Conservation (phyloP, 2,888 invertebrate genomes). For the Polietes domitor region DNA sequence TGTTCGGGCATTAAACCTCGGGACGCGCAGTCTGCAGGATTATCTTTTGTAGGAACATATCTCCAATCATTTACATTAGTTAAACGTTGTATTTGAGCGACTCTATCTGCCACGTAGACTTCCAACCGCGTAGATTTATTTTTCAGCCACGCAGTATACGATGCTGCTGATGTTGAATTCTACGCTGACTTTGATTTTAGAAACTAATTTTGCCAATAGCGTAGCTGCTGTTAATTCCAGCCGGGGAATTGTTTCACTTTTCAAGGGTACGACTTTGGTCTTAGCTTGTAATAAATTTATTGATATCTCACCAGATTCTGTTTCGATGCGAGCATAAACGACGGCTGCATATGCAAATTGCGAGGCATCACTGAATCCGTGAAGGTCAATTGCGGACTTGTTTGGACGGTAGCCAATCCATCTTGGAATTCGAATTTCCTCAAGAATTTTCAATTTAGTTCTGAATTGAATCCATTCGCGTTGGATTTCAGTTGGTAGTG, state of each 20-base stretch:
- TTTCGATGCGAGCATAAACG: constrained; percentile 49
- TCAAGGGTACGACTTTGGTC: constrained; percentile 37
- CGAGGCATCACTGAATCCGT: constrained; percentile 60
- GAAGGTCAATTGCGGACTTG: constrained; percentile 33
- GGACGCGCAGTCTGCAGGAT: no score
- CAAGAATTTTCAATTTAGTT: constrained; percentile 30
- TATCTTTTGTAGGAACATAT: constrained; percentile 32
- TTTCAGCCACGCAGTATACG: constrained; percentile 39
- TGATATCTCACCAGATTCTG: constrained; percentile 16
- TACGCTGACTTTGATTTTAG: constrained; percentile 8
- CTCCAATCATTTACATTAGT: constrained; percentile 26
- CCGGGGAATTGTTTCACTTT: constrained; percentile 32
- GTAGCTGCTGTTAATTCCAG: constrained; percentile 10
- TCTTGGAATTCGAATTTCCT: constrained; percentile 49
- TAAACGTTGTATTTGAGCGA: constrained; percentile 20
- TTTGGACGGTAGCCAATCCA: constrained; percentile 20
- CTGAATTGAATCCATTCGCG: constrained; percentile 45
- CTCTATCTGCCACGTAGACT: constrained; percentile 31
- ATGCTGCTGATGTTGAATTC: constrained; percentile 27
- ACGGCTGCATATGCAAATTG: constrained; percentile 53
- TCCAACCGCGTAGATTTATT: constrained; percentile 17
- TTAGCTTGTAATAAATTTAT: constrained; percentile 30
- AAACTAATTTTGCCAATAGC: constrained; percentile 21
- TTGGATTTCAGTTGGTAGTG: constrained; percentile 41
- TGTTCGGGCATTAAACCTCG: no score